These are phyloP conservation scores for Lutra lutra DNA, from an alignment of 2,797 vertebrate genomes.

Conservation along the genomic window DNA sequence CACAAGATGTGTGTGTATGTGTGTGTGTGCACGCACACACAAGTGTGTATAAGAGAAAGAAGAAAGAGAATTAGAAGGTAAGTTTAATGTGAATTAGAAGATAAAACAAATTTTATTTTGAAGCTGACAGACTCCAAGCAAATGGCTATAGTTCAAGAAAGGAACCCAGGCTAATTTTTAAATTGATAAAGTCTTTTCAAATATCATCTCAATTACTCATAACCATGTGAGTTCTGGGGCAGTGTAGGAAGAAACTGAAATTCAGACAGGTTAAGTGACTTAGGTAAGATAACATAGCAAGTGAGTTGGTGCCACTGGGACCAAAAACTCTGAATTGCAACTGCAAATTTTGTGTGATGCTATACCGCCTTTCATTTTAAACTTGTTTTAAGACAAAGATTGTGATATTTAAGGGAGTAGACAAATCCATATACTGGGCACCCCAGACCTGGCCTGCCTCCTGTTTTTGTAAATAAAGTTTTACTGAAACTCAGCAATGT, in stretches of 20 bases:
- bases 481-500: background rate
- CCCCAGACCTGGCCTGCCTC: background rate
- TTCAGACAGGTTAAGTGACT: background rate
- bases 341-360: background rate
- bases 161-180: background rate
- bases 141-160: background rate
- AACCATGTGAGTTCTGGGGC: background rate
- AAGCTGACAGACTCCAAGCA: background rate
- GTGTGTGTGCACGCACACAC: too few relatives aligned
- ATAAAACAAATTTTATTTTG: background rate
- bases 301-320: background rate
- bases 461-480: background rate
- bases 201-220: background rate
- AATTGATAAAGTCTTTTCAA: background rate
- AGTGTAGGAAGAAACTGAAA: background rate
- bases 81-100: background rate
- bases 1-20: background rate
- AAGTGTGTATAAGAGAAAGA: background rate
- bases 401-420: background rate
- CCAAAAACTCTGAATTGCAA: background rate
- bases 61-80: background rate
- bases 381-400: background rate
- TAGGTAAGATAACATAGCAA: background rate
- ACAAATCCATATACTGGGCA: background rate
- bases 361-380: background rate